Evolutionary conservation across 2,113 vertebrate genomes (phyloP), one percentile per base, ranked within the genome.

Genomic region (Lipophrys pholis): DNA sequence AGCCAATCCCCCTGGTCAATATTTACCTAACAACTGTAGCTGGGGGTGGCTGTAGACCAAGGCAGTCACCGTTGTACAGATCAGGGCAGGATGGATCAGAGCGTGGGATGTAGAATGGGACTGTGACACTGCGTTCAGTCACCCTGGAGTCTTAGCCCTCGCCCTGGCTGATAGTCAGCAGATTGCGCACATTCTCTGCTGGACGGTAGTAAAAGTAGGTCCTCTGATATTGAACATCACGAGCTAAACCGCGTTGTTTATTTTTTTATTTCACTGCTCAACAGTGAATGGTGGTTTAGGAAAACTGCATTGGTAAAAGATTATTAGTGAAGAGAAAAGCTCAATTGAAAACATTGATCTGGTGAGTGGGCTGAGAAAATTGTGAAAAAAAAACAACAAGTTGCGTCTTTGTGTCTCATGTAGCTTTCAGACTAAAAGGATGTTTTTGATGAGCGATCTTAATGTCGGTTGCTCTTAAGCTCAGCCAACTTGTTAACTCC

Each of bases 371-470:
- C 55, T 58, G 59, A 63, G 8, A 21, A 15, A 36, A 51, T 17
- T 1, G 5, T 62, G 9, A 43, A 52, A 57, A 58, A 62, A 62
- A 6, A 17, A n/a, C 60, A 82, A 51, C 43, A 11, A 9, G 66
- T 76, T 81, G 39, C 30, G 12, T 48, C 59, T 83, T 81, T 83
- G 80, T 79, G 64, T 40, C 8, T 64, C 53, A 36, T 54, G 60
- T 69, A 60, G 16, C 59, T 85, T 53, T 62, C 1, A 39, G 73
- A 73, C 67, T 84, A 69, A 68, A 60, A 52, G 75, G 81, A 74
- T 58, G 69, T 73, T 59, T 87, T 78, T 90, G 76, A 86, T 82
- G 70, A 65, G 58, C 14, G 11, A 66, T 82, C 53, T 41, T 64
- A 64, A 61, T 64, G 73, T 73, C 84, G 75, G 76, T 51, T 60